A percentile compares a stretch with the other conserved stretches of the same genome.
These are phyloP conservation scores for Sebastes schlegelii DNA, from an alignment of 2,113 vertebrate species.

Conservation along the genomic window DNA sequence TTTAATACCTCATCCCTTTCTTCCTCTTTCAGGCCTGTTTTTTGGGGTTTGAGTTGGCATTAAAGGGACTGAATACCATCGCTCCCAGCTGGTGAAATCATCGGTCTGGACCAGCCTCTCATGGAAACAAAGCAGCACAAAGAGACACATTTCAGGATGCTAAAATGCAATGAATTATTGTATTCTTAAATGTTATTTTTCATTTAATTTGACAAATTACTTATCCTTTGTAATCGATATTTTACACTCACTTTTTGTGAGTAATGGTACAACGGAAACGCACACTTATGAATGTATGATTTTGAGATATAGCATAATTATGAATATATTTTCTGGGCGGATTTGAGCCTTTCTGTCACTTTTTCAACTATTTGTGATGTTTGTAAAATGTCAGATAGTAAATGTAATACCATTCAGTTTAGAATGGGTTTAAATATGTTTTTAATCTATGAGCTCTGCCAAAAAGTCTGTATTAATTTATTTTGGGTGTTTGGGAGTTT, in stretches of 20 bases:
- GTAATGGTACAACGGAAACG: neutral
- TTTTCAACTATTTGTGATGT: conserved; percentile 7
- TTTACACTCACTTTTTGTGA: conserved; percentile 12
- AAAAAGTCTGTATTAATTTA: neutral
- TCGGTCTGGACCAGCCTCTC: conserved; percentile 5
- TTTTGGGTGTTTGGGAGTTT: neutral
- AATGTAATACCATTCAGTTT: neutral
- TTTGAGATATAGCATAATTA: neutral
- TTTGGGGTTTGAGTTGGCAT: conserved; percentile 82
- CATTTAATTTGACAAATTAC: neutral
- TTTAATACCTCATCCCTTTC: neutral
- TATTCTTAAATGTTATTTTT: conserved; percentile 30
- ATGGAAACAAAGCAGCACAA: neutral
- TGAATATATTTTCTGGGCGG: neutral
- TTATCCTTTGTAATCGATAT: neutral
- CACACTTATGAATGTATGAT: conserved; percentile 21
- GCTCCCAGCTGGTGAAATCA: conserved; percentile 70
- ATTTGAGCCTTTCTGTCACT: neutral
- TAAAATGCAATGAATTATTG: neutral
- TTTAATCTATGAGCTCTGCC: neutral
- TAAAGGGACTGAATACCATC: conserved; percentile 80
- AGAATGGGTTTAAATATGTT: neutral
- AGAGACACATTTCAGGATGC: neutral
- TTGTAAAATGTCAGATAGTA: conserved; percentile 9
- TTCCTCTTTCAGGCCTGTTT: conserved; percentile 83